These are phyloP conservation scores for Ctenicera cuprea DNA, from an alignment of 2,888 invertebrate species.

Conservation along the genomic window DNA sequence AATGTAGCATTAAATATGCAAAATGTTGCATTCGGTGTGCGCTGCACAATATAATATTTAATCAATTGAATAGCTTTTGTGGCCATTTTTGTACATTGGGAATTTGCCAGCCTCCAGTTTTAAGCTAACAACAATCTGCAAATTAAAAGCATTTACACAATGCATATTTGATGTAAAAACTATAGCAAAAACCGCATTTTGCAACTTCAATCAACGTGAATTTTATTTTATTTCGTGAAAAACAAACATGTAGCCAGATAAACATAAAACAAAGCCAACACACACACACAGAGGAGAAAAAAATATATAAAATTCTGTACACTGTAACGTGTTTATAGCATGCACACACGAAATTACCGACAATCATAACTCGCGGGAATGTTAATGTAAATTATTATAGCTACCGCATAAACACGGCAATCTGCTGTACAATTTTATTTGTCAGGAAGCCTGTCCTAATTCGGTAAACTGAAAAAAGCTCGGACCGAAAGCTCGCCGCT, in stretches of 20 bases:
- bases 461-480: constrained; percentile 17
- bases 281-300: constrained; percentile 27
- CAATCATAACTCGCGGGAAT: constrained; percentile 65
- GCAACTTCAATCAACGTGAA: constrained; percentile 32
- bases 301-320: constrained; percentile 59
- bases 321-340: constrained; percentile 61
- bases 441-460: constrained; percentile 31
- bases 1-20: neutral
- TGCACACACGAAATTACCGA: constrained; percentile 63
- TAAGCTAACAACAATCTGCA: constrained; percentile 38
- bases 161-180: constrained; percentile 38
- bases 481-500: neutral
- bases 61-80: constrained; percentile 34
- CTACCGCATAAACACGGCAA: constrained; percentile 59
- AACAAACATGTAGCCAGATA: constrained; percentile 56
- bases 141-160: constrained; percentile 43
- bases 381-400: constrained; percentile 63
- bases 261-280: constrained; percentile 57
- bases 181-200: constrained; percentile 42
- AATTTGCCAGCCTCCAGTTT: constrained; percentile 33
- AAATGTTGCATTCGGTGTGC: neutral
- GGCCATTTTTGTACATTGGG: constrained; percentile 20
- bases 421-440: constrained; percentile 45
- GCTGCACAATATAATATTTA: constrained; percentile 28
- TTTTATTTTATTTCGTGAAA: constrained; percentile 54